These are phyloP conservation scores for Oceanites oceanicus DNA, from an alignment of 2,113 vertebrate genomes.

Conservation along the genomic window DNA sequence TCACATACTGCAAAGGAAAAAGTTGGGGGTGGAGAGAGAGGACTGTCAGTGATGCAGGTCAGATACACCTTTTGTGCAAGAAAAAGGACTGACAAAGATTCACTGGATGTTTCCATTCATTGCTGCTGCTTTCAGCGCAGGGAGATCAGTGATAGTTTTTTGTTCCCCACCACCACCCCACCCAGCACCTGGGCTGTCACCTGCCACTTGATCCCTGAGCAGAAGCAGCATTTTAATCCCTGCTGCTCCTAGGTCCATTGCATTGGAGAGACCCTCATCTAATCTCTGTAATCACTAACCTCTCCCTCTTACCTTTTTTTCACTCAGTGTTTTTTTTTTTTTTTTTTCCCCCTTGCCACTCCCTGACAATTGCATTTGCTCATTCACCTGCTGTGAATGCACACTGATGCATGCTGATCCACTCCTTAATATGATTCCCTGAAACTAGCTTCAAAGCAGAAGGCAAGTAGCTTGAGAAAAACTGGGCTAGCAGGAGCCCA, in stretches of 20 bases:
- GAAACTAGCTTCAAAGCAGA: constrained; percentile 4
- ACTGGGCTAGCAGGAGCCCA: background rate
- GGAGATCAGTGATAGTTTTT: background rate
- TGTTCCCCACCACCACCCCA: background rate
- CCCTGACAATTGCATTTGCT: background rate
- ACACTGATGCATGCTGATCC: background rate
- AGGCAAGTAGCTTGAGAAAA: background rate
- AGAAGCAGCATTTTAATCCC: background rate
- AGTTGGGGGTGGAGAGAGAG: background rate
- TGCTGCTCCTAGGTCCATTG: background rate
- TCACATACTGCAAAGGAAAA: background rate
- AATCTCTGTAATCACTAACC: background rate
- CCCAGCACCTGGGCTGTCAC: background rate
- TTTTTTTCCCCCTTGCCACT: background rate
- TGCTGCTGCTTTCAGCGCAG: background rate
- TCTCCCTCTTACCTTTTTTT: background rate
- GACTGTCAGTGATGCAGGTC: background rate
- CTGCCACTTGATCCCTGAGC: background rate
- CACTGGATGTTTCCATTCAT: background rate
- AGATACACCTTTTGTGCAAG: background rate
- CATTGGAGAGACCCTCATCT: background rate
- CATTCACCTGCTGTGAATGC: background rate
- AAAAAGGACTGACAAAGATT: background rate
- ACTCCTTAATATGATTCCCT: background rate
- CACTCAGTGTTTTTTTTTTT: background rate